A percentile compares a stretch with the other conserved stretches of the same genome.
phyloP scores from a whole-genome alignment of 1,140 invertebrate species.

The Limonius californicus region DNA sequence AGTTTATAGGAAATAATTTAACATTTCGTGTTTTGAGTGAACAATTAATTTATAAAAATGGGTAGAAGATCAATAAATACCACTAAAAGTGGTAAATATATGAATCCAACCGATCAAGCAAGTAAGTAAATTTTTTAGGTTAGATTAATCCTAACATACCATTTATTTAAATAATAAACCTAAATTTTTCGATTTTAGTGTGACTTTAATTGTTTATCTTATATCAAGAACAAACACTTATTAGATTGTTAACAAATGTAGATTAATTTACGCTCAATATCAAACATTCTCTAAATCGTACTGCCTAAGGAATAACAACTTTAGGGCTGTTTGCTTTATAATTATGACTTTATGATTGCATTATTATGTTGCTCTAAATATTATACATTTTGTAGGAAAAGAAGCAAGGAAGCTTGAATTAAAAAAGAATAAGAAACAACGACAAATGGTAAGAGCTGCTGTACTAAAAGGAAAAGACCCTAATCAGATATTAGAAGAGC shows the following conservation, averaged over 20 bases:
- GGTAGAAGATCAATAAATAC: slow-evolving; percentile 94
- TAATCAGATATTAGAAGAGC: slow-evolving; percentile 86
- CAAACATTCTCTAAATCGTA: no score
- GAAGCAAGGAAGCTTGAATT: slow-evolving; percentile 96
- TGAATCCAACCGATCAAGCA: slow-evolving; percentile 99
- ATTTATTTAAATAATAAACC: no score
- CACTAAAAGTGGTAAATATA: slow-evolving; percentile 99
- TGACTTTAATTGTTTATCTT: no score
- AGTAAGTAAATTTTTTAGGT: slow-evolving; percentile 64
- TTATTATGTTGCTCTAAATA: neutral
- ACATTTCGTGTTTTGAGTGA: no score
- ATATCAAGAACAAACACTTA: no score
- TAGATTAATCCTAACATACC: slow-evolving; percentile 16
- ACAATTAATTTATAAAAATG: slow-evolving; percentile 60
- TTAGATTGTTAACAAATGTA: no score
- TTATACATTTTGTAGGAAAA: slow-evolving; percentile 67
- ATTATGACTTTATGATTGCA: slow-evolving; percentile 8
- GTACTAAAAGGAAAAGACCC: slow-evolving; percentile 99
- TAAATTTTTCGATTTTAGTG: no score
- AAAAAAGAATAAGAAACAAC: slow-evolving; percentile 97
- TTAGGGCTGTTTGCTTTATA: slow-evolving; percentile 8
- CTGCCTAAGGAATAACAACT: no score
- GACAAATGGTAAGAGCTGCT: slow-evolving; percentile 90
- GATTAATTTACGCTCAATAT: no score
- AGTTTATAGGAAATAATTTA: no score